Evolutionary conservation across 2,797 vertebrate species (phyloP), one percentile per base, ranked within the genome.

Genomic region (Betta splendens): DNA sequence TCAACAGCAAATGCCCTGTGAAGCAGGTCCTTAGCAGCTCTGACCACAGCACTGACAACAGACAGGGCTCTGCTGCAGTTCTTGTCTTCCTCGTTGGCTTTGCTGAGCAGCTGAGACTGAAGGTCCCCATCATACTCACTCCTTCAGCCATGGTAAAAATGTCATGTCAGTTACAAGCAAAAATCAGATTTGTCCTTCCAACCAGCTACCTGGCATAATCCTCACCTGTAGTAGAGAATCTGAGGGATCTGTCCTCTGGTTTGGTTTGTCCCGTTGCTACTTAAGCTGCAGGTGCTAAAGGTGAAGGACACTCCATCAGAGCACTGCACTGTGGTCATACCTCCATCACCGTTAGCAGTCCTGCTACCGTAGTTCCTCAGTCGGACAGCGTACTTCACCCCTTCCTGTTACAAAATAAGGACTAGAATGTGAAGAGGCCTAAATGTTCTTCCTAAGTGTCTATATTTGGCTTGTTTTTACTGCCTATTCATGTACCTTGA

Each of bases 21-120:
- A 62, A 99, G 90, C 49, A 99, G 93, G 80, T 99, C 98, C 81
- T 98, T 98, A 22, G 97, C 96, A 17, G 96, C 95, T 79, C 94
- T 91, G 47, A 98, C 95, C 74, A 99, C 98, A 50, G 96, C 95
- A 25, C 94, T 97, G 63, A 99, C 96, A 3, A 99, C 98, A 69
- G 97, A 98, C 21, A 99, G 93, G 39, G 97, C 93, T 63, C 97
- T 91, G 86, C 94, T 98, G 76, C 98, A 99, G 77, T 98, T 99
- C 88, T 98, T 99, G 82, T 99, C 98, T 80, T 99, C 97, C 84
- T 99, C 98, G 22, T 98, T 99, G 69, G 98, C 98, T 93, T 98
- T 99, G 86, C 94, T 99, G 50, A 98, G 87, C 64, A 98, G 91
- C 54, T 99, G 98, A 15, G 96, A 98, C 76, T 99, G 98, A 51